A percentile compares a stretch with the other conserved stretches of the same genome.
phyloP scores from a whole-genome alignment of 2,113 vertebrate species.

The cat (Felis catus) region F.catus_Fca126_mat1.0 CM031412.1:15910001-15910500 shows the following conservation, averaged over 20 bases:
- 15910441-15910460: not conserved
- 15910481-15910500: not conserved
- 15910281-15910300: not conserved
- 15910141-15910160: not conserved
- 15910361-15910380: not conserved
- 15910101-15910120: not conserved
- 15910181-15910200: not conserved
- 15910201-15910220: not conserved
- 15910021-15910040: not conserved
- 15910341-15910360: not conserved
- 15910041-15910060: not conserved
- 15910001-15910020: not conserved
- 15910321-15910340: not conserved
- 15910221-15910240: not conserved
- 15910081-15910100: not conserved
- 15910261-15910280: not conserved
- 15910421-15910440: not conserved
- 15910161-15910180: not conserved
- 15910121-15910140: not conserved
- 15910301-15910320: not conserved
- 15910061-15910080: not conserved
- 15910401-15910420: not conserved
- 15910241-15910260: not conserved
- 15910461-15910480: not conserved
- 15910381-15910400: not conserved